A percentile compares a stretch with the other conserved stretches of the same genome.
phyloP scores from a whole-genome alignment of 2,113 vertebrate species.

The Lamprologus callipterus region DNA sequence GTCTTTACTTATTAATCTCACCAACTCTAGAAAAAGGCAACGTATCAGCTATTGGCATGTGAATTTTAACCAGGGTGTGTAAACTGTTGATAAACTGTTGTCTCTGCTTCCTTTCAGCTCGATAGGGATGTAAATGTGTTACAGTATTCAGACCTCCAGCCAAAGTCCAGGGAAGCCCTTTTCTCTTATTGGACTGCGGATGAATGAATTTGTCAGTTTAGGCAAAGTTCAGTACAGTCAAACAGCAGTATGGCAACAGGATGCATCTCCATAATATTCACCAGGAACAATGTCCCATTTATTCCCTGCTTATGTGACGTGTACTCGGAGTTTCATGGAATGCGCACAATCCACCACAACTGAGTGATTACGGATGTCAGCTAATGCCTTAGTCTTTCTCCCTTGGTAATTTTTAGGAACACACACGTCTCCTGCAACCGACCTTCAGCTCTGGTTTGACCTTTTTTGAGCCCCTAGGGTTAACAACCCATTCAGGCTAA shows the following conservation, averaged over 20 bases:
- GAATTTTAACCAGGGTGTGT: background rate
- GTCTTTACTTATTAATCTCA: background rate
- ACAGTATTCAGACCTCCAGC: background rate
- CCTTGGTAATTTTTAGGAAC: background rate
- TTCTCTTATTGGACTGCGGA: background rate
- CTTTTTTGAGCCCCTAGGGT: background rate
- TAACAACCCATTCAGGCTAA: background rate
- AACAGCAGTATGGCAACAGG: background rate
- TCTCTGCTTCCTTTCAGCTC: background rate
- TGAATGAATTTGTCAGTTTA: background rate
- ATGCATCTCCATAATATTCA: background rate
- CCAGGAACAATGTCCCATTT: constrained; percentile 15
- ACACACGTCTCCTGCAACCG: background rate
- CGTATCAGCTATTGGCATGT: background rate
- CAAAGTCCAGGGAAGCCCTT: constrained; percentile 8
- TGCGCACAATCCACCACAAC: background rate
- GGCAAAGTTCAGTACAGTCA: background rate
- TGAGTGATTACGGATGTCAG: background rate
- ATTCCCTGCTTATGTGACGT: background rate
- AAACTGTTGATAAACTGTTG: background rate
- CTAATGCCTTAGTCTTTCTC: background rate
- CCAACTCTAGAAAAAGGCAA: background rate
- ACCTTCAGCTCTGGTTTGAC: background rate
- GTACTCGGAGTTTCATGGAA: background rate
- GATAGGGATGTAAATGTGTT: constrained; percentile 11